A percentile compares a stretch with the other conserved stretches of the same genome.
Conservation (phyloP, 2,888 invertebrate species). For the Rhamnusium bicolor region DNA sequence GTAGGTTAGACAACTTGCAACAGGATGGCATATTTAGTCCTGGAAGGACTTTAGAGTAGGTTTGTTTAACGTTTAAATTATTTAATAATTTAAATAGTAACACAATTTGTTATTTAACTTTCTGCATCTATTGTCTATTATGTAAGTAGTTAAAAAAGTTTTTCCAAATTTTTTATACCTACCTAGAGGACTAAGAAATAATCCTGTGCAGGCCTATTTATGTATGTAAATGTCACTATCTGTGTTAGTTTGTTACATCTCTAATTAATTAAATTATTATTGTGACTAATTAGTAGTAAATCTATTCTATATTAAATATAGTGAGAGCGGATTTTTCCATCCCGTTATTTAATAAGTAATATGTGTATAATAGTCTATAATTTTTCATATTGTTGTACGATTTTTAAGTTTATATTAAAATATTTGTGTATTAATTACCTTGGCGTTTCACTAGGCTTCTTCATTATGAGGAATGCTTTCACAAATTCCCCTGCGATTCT, state of each 20-base stretch:
- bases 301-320: conserved; percentile 70
- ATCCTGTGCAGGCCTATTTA: conserved; percentile 64
- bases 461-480: too few species aligned
- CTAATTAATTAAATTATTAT: conserved; percentile 61
- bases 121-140: background rate
- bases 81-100: too few species aligned
- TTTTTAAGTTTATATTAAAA: conserved; percentile 92
- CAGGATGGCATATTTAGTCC: conserved; percentile 49
- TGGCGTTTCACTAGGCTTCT: too few species aligned
- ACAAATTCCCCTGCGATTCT: too few species aligned
- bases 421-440: conserved; percentile 82
- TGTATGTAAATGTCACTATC: conserved; percentile 70
- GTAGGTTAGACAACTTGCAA: conserved; percentile 57
- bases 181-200: conserved; percentile 32
- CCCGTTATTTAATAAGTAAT: conserved; percentile 75
- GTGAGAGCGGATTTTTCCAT: conserved; percentile 80
- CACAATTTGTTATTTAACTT: background rate
- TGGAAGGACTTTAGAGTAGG: conserved; percentile 10
- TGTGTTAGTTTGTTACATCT: conserved; percentile 71
- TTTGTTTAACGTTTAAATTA: too few species aligned
- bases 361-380: conserved; percentile 83
- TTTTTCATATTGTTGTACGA: conserved; percentile 90
- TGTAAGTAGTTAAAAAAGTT: background rate
- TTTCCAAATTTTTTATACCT: background rate
- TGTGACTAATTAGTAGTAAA: conserved; percentile 68